Evolutionary conservation across 2,113 vertebrate species (phyloP).

Genomic region (Corythoichthys haematopterus): DNA sequence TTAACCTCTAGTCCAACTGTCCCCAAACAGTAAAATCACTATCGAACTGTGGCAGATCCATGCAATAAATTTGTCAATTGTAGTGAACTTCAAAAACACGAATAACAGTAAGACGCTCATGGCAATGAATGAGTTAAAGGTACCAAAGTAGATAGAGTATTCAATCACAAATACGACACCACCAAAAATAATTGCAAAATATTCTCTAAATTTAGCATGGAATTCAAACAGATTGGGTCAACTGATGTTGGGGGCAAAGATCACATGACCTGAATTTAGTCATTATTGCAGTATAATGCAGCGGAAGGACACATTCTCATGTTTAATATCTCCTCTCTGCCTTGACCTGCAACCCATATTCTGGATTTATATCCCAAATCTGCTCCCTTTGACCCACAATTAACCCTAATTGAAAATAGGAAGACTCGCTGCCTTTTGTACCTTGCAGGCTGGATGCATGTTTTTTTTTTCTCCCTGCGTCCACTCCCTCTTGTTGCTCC

Average conservation of each 20-base stretch:
- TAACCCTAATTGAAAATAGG: slow-evolving; percentile 62
- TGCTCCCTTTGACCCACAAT: slow-evolving; percentile 60
- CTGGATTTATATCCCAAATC: slow-evolving; percentile 63
- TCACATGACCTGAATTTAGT: slow-evolving; percentile 17
- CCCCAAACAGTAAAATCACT: no score
- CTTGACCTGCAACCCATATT: slow-evolving; percentile 49
- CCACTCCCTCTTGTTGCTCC: slow-evolving; percentile 36
- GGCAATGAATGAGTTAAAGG: no score
- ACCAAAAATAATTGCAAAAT: background rate
- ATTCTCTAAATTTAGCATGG: background rate
- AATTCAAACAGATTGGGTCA: background rate
- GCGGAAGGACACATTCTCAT: slow-evolving; percentile 51
- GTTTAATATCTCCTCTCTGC: slow-evolving; percentile 58
- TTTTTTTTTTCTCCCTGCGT: slow-evolving; percentile 49
- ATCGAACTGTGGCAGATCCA: no score
- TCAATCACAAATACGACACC: no score
- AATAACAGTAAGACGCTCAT: no score
- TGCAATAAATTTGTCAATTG: no score
- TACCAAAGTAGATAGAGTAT: no score
- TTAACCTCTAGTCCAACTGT: no score
- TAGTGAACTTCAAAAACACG: no score
- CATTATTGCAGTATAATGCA: slow-evolving; percentile 28
- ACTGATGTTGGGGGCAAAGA: slow-evolving; percentile 8
- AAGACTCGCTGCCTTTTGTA: slow-evolving; percentile 46
- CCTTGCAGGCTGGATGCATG: slow-evolving; percentile 25